A percentile compares a stretch with the other conserved stretches of the same genome.
phyloP scores from a whole-genome alignment of 2,888 invertebrate genomes.

The Acanthoscelides obtectus region DNA sequence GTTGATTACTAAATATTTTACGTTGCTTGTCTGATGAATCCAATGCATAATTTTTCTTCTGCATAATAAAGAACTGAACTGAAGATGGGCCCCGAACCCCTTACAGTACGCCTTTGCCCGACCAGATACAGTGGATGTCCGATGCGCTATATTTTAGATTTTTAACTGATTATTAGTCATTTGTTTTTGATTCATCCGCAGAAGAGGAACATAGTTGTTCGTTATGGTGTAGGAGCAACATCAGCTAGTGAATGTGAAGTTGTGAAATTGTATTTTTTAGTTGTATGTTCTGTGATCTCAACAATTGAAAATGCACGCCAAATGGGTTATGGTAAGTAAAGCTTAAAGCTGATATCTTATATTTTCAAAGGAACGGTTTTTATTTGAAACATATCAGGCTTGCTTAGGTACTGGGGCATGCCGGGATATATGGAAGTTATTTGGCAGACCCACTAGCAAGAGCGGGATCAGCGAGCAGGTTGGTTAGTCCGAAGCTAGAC shows the following conservation, averaged over 20 bases:
- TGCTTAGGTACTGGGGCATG: too few species aligned
- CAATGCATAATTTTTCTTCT: too few species aligned
- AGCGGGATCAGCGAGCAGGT: too few species aligned
- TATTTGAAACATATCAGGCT: too few species aligned
- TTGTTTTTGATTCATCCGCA: slow-evolving; percentile 11
- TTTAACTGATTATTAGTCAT: slow-evolving; percentile 14
- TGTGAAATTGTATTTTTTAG: neutral
- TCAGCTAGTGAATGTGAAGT: slow-evolving; percentile 1
- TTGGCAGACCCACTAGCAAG: too few species aligned
- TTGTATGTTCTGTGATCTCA: neutral
- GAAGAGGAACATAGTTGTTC: slow-evolving; percentile 1
- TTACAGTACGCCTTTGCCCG: neutral
- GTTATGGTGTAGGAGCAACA: neutral
- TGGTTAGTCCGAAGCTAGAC: too few species aligned
- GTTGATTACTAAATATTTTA: too few species aligned
- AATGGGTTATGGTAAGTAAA: neutral
- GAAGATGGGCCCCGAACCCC: neutral
- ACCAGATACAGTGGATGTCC: neutral
- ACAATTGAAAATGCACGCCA: neutral
- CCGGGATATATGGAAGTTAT: too few species aligned
- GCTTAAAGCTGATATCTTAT: too few species aligned
- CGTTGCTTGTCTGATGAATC: too few species aligned
- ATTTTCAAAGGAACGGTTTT: too few species aligned
- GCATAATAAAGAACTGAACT: too few species aligned
- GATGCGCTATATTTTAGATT: slow-evolving; percentile 16